Conservation (phyloP, 1,140 invertebrate genomes). For the Dryas iulia region DNA sequence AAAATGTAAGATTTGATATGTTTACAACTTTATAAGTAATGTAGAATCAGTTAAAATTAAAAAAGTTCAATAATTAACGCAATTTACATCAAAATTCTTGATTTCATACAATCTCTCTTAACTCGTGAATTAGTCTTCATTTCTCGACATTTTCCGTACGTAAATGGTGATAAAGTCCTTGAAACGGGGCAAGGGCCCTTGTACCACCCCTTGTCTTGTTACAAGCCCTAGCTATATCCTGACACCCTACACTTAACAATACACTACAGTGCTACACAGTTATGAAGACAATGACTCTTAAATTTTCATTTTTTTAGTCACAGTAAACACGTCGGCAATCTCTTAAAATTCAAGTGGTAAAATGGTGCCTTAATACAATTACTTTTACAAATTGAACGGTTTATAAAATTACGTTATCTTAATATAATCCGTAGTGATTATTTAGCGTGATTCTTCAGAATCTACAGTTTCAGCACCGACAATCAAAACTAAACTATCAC, state of each 20-base stretch:
- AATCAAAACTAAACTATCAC: slow-evolving; percentile 13
- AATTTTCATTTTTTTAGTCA: slow-evolving; percentile 29
- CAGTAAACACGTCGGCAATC: slow-evolving; percentile 17
- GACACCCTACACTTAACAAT: slow-evolving; percentile 36
- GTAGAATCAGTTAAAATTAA: background rate
- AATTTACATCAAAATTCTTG: slow-evolving; percentile 11
- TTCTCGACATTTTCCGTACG: slow-evolving; percentile 38
- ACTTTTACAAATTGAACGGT: background rate
- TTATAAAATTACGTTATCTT: background rate
- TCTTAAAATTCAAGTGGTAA: background rate
- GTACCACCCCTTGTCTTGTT: slow-evolving; percentile 32
- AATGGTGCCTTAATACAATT: background rate
- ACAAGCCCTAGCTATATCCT: slow-evolving; percentile 35
- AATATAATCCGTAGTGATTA: background rate
- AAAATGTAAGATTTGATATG: background rate
- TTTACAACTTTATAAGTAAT: no score
- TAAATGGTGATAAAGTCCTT: slow-evolving; percentile 47
- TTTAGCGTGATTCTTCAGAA: background rate
- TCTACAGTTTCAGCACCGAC: background rate
- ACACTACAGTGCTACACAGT: slow-evolving; percentile 20
- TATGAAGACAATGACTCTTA: slow-evolving; percentile 28
- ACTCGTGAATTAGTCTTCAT: slow-evolving; percentile 35
- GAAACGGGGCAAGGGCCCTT: slow-evolving; percentile 36
- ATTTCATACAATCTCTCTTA: slow-evolving; percentile 18
- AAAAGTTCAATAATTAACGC: background rate